Percentiles rank a stretch among this genome's conserved stretches.
Conservation (phyloP, 2,113 vertebrate genomes). For the Brevimyrus niger region DNA sequence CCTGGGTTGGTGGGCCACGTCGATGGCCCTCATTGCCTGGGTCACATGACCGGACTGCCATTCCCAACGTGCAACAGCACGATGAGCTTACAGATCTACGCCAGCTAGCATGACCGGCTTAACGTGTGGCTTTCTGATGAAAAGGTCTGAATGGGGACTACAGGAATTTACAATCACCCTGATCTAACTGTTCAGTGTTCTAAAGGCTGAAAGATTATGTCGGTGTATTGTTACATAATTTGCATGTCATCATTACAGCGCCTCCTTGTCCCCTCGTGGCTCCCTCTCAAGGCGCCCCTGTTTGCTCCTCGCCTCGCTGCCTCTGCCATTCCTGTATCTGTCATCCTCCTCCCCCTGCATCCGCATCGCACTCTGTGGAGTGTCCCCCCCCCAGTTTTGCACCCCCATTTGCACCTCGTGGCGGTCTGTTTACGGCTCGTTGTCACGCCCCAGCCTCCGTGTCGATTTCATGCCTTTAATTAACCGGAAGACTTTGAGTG, state of each 20-base stretch:
- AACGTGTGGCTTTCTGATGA: background rate
- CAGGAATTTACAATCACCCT: background rate
- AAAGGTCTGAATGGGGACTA: background rate
- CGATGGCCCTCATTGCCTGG: background rate
- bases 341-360: background rate
- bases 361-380: background rate
- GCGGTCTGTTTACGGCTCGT: background rate
- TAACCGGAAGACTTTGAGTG: background rate
- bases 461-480: conserved; percentile 5
- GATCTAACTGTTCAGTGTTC: background rate
- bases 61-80: background rate
- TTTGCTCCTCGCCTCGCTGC: background rate
- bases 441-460: background rate
- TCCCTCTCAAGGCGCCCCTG: background rate
- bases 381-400: background rate
- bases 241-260: background rate
- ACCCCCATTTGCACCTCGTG: background rate
- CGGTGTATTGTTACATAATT: background rate
- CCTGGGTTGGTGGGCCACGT: background rate
- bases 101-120: background rate
- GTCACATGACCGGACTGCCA: background rate
- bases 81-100: background rate
- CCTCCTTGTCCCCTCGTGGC: background rate
- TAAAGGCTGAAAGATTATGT: background rate
- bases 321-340: background rate